Evolutionary conservation across 2,888 invertebrate genomes (phyloP), one percentile per base, ranked within the genome.

Genomic region (Cantharis nigra): DNA sequence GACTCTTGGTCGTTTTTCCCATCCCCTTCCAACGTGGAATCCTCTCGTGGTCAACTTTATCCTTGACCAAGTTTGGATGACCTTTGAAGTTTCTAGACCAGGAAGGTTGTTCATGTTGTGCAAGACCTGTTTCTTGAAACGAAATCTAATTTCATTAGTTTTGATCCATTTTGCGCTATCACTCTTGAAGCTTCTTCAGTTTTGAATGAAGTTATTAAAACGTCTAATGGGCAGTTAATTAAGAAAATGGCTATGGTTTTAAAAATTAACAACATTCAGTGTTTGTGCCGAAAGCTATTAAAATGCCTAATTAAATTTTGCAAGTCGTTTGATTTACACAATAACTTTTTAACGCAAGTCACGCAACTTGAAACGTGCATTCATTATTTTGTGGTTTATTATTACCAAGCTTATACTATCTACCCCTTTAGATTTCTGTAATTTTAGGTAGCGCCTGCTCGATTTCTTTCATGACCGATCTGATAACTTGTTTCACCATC

Each of bases 401-500:
- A 67, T 67, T 67, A 67, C 70, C 33, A 70, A 18, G 70, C 70
- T 70, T 70, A 33, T 28, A 70, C 65, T 67, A 70, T 70, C 70
- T 70, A 33, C 70, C 70, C 70, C 33, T 33, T 69, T 74, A 69
- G 69, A 74, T 63, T 74, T 16, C 70, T 70, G 30, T 62, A 69
- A 74, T 71, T 74, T 75, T 67, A 71, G 70, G 70, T 75, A 71
- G 71, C 70, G 71, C 65, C 49, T 71, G 62, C 49, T 20, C 23
- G 75, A 63, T 33, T 71, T 65, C 75, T 71, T 75, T 75, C 71
- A 75, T 75, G 75, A 64, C 70, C 63, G 28, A 75, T 75, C 75
- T 75, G 75, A 75, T 75, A 74, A 70, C 67, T 74, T 69, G 74
- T 62, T 75, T 33, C 65, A 49, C 63, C 70, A 75, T 75, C 75